Base-by-base conservation (phyloP, 2,888 invertebrate genomes). In the Rapana venosa region DNA sequence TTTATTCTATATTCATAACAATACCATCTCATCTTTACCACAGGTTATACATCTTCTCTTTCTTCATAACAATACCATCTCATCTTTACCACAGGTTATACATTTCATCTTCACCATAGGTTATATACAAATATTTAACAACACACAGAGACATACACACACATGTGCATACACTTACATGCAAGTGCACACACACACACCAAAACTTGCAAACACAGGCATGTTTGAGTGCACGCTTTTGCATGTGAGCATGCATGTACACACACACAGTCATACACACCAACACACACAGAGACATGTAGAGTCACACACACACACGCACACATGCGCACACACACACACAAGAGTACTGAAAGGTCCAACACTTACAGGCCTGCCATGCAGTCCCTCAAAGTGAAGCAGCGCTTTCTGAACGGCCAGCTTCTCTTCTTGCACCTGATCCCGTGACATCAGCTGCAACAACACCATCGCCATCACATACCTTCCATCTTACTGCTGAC, bases 341-440 rank as follows among this genome's bases (percentile, higher is more conserved):
- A 56, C 56, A 58, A 30, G 17, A 20, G 13, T 30, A 66, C 66
- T 66, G 66, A 66, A 66, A 66, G 13, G 20, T 26, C 17, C 66
- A 66, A 32, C 36, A 93, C 95, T 94, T 92, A 96, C 97, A 0
- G 99, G 98, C 91, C 99, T 97, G 0, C 99, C 99, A 93, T 98
- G 98, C 0, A 98, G 97, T 13, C 98, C 98, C 96, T 99, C 99
- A 92, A 99, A 97, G 91, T 98, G 98, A 26, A 99, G 97, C 90
- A 99, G 96, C 0, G 98, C 98, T 95, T 98, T 98, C 96, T 99
- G 99, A 61, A 99, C 98, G 61, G 98, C 98, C 0, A 98, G 97
- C 96, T 99, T 99, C 96, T 99, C 99, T 47, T 98, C 98, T 79
- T 98, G 97, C 90, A 99, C 96, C 95, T 99, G 98, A 15, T 98